Conservation (phyloP, 2,888 invertebrate genomes). For the Pristionchus mayeri region DNA sequence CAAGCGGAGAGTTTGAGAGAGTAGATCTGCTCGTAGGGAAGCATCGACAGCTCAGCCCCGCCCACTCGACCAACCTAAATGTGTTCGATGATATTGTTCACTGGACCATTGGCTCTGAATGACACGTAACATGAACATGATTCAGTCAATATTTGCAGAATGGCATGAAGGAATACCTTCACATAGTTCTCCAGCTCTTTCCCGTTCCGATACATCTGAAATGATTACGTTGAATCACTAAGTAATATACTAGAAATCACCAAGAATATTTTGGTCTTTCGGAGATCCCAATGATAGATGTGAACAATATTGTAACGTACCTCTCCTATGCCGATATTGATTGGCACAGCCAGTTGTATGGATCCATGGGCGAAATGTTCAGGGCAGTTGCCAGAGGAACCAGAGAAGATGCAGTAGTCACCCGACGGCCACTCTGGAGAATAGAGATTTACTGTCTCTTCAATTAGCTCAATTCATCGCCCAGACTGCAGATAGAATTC, state of each 20-base stretch:
- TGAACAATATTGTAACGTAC: neutral
- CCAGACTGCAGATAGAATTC: neutral
- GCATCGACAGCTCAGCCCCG: constrained; percentile 47
- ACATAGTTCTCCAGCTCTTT: constrained; percentile 47
- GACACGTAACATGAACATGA: too few relatives aligned
- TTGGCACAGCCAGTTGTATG: constrained; percentile 43
- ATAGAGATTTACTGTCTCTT: neutral
- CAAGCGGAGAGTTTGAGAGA: constrained; percentile 49
- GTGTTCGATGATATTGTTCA: too few relatives aligned
- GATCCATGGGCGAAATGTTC: constrained; percentile 45
- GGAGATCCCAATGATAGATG: neutral
- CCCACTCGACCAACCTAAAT: constrained; percentile 44
- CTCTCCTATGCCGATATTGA: constrained; percentile 46
- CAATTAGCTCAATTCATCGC: neutral
- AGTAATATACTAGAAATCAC: too few relatives aligned
- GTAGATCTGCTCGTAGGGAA: constrained; percentile 50
- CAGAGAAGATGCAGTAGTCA: constrained; percentile 48
- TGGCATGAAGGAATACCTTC: constrained; percentile 26
- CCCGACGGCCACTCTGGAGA: constrained; percentile 44
- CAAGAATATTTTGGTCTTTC: too few relatives aligned
- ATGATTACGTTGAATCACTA: too few relatives aligned
- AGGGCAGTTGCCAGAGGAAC: constrained; percentile 30
- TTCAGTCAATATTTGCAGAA: too few relatives aligned
- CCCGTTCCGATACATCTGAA: constrained; percentile 50
- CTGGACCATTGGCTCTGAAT: too few relatives aligned